Percentiles rank a stretch among this genome's conserved stretches.
Conservation (phyloP, 2,113 vertebrate species). For the Nettapus auritus region DNA sequence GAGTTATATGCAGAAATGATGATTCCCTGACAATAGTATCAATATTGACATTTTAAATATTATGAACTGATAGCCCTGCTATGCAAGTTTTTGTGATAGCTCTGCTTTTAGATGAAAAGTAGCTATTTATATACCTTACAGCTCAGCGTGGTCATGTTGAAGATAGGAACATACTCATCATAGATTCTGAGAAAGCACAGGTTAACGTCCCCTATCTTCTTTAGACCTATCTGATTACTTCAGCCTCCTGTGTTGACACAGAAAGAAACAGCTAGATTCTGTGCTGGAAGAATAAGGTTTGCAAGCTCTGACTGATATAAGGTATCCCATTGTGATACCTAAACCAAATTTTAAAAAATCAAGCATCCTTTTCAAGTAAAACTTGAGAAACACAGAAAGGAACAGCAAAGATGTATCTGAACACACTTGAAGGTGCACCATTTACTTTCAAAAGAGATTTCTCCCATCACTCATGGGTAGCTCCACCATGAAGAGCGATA, state of each 20-base stretch:
- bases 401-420: slow-evolving; percentile 79
- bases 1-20: slow-evolving; percentile 41
- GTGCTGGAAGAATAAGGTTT: slow-evolving; percentile 72
- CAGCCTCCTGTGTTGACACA: slow-evolving; percentile 75
- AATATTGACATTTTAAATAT: slow-evolving; percentile 52
- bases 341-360: slow-evolving; percentile 77
- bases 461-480: slow-evolving; percentile 79
- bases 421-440: slow-evolving; percentile 78
- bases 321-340: slow-evolving; percentile 77
- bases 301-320: slow-evolving; percentile 75
- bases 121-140: slow-evolving; percentile 16
- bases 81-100: slow-evolving; percentile 31
- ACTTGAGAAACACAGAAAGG: slow-evolving; percentile 75
- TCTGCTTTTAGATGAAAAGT: slow-evolving; percentile 50
- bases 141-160: slow-evolving; percentile 44
- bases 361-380: slow-evolving; percentile 78
- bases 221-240: slow-evolving; percentile 75
- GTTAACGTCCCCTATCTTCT: slow-evolving; percentile 48
- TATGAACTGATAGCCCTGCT: slow-evolving; percentile 28
- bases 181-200: slow-evolving; percentile 66
- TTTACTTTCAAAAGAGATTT: slow-evolving; percentile 86
- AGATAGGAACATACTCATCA: slow-evolving; percentile 70
- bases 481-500: slow-evolving; percentile 75
- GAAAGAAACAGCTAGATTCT: slow-evolving; percentile 69
- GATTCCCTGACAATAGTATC: slow-evolving; percentile 1